These are phyloP conservation scores for Enteromius anoplus DNA, from an alignment of 2,797 vertebrate genomes.

Conservation along the genomic window DNA sequence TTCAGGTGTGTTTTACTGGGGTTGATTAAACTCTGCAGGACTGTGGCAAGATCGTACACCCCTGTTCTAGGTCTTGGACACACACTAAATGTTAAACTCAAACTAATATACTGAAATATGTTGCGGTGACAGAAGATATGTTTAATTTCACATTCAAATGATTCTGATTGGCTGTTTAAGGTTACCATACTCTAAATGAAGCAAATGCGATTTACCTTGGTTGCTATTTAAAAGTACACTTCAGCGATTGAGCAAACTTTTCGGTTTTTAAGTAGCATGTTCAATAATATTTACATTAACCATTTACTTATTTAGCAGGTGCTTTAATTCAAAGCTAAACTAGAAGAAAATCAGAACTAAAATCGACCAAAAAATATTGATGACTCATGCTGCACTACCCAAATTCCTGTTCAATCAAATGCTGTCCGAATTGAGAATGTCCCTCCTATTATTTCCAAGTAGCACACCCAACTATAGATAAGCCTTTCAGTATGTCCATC, in stretches of 20 bases:
- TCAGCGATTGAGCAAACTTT: neutral
- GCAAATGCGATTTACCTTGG: too few species aligned
- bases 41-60: neutral
- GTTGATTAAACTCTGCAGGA: neutral
- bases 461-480: neutral
- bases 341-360: neutral
- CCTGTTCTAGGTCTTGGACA: neutral
- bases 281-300: neutral
- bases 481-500: neutral
- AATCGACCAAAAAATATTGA: neutral
- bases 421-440: neutral
- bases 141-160: neutral
- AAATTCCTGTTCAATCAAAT: neutral
- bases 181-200: neutral
- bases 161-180: neutral
- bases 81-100: neutral
- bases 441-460: slow-evolving; percentile 3
- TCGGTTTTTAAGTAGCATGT: neutral
- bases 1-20: neutral
- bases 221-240: neutral
- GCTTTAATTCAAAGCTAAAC: neutral
- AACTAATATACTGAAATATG: neutral
- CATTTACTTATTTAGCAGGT: neutral
- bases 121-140: neutral
- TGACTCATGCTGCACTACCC: slow-evolving; percentile 1